These are phyloP conservation scores for Cantharis lateralis DNA, from an alignment of 2,888 invertebrate genomes.

Conservation along the genomic window DNA sequence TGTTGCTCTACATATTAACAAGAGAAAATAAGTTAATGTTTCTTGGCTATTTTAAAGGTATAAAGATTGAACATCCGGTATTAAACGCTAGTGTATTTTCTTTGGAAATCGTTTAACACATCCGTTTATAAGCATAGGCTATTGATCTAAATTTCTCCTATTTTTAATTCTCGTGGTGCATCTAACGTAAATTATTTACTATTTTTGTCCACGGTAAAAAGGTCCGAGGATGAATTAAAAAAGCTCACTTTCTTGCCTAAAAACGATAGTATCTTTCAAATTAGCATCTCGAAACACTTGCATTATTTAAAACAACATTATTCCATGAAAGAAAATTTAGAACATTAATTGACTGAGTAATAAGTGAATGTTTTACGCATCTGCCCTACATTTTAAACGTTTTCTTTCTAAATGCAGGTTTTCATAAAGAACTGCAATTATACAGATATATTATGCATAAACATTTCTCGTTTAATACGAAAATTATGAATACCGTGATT, in stretches of 20 bases:
- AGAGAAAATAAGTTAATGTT: conserved; percentile 9
- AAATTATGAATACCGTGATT: neutral
- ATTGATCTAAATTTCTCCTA: conserved; percentile 18
- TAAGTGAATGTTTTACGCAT: neutral
- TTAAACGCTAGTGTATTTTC: conserved; percentile 13
- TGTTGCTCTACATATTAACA: neutral
- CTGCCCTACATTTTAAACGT: neutral
- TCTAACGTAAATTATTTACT: neutral
- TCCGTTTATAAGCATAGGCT: conserved; percentile 6
- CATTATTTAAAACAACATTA: neutral
- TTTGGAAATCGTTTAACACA: conserved; percentile 12
- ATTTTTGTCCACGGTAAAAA: neutral
- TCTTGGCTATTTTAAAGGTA: neutral
- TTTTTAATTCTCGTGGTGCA: conserved; percentile 1
- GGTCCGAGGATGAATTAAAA: neutral
- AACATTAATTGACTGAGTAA: neutral
- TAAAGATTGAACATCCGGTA: conserved; percentile 10
- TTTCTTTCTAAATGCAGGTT: neutral
- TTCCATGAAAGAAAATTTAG: neutral
- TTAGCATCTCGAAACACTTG: neutral
- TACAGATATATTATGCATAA: neutral
- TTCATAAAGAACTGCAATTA: neutral
- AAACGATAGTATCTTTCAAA: neutral
- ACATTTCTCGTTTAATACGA: neutral
- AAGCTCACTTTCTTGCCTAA: neutral